Conservation (phyloP, 2,888 invertebrate genomes). For the Tetramorium bicarinatum region DNA sequence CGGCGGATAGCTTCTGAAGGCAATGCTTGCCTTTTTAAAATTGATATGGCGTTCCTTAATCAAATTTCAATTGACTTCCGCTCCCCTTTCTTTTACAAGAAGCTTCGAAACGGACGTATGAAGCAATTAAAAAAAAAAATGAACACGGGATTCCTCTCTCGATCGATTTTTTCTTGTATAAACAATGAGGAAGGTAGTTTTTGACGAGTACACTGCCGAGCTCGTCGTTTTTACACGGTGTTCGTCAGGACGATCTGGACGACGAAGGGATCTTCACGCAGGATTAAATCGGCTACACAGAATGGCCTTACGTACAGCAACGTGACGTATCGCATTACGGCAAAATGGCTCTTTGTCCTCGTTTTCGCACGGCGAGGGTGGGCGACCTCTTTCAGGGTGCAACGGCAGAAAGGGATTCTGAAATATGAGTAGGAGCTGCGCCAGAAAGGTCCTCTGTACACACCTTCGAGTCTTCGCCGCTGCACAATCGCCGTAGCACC, state of each 20-base stretch:
- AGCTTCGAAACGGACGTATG: background rate
- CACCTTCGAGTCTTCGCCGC: slow-evolving; percentile 44
- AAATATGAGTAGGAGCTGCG: slow-evolving; percentile 67
- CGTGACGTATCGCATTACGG: slow-evolving; percentile 70
- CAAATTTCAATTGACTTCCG: slow-evolving; percentile 13
- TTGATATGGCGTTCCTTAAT: background rate
- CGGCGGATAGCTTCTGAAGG: slow-evolving; percentile 1
- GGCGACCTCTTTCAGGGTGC: slow-evolving; percentile 51
- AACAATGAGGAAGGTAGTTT: background rate
- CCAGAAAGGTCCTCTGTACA: slow-evolving; percentile 59
- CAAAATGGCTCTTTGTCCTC: slow-evolving; percentile 69
- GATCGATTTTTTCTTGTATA: background rate
- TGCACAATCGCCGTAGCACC: slow-evolving; percentile 30
- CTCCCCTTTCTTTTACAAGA: background rate
- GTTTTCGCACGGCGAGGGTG: slow-evolving; percentile 60
- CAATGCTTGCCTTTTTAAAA: slow-evolving; percentile 1
- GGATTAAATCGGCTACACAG: slow-evolving; percentile 71
- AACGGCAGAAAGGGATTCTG: slow-evolving; percentile 62
- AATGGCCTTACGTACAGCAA: slow-evolving; percentile 50
- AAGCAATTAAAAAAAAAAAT: background rate
- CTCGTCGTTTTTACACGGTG: slow-evolving; percentile 20
- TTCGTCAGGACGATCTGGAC: slow-evolving; percentile 29
- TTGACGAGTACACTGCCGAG: background rate
- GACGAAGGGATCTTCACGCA: slow-evolving; percentile 55
- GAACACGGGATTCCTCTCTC: background rate